A percentile compares a stretch with the other conserved stretches of the same genome.
phyloP scores from a whole-genome alignment of 2,797 vertebrate species.

The Phaenicophaeus curvirostris region DNA sequence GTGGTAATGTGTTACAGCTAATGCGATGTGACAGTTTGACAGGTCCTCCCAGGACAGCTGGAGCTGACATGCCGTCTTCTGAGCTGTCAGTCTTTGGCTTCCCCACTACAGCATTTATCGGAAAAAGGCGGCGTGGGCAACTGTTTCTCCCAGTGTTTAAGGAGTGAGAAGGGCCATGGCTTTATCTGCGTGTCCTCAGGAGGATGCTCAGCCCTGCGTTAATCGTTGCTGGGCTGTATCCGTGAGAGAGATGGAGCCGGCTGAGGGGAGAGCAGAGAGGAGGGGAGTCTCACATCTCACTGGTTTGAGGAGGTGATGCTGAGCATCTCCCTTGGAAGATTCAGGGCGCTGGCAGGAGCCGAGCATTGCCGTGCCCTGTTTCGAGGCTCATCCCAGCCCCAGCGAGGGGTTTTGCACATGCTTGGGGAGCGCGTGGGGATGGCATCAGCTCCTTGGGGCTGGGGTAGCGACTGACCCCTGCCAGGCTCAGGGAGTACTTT shows the following conservation, averaged over 20 bases:
- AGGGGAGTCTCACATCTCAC: not conserved
- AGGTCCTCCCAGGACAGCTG: not conserved
- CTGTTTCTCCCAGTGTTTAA: not conserved
- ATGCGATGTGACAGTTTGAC: conserved; percentile 47
- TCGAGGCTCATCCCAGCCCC: not conserved
- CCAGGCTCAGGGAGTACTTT: not conserved
- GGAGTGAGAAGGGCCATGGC: not conserved
- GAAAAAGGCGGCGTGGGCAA: not conserved
- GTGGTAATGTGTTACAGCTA: not conserved
- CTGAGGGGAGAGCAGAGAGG: not conserved
- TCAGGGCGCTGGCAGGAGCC: not conserved
- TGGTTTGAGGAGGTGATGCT: not conserved
- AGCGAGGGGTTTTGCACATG: not conserved
- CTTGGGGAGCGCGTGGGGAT: not conserved
- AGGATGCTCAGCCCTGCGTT: not conserved
- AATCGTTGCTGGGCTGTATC: not conserved
- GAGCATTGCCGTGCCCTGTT: not conserved
- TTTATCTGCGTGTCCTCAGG: conserved; percentile 28
- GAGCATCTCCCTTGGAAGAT: not conserved
- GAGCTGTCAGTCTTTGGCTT: conserved; percentile 25
- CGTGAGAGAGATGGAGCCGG: not conserved
- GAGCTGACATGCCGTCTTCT: conserved; percentile 10
- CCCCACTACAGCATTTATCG: rapidly evolving
- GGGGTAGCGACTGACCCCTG: not conserved
- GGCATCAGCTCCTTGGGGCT: not conserved